A percentile compares a stretch with the other conserved stretches of the same genome.
Conservation (phyloP, 2,113 vertebrate genomes). For the Excalfactoria chinensis region DNA sequence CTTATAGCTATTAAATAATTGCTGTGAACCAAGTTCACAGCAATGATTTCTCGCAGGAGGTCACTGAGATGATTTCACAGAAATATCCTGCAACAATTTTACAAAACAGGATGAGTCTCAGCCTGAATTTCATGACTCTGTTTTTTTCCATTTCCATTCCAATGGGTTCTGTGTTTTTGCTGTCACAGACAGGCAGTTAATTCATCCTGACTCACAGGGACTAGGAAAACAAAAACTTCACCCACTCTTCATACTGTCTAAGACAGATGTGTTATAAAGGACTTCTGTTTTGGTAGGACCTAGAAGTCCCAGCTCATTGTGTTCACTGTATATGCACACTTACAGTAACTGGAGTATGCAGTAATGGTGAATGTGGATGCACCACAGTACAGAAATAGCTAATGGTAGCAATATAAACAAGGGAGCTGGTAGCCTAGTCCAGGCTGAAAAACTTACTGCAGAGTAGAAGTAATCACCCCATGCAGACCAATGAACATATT, state of each 20-base stretch:
- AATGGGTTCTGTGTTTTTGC: not conserved
- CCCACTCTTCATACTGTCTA: not conserved
- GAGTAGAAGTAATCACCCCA: not conserved
- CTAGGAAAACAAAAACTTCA: conserved; percentile 3
- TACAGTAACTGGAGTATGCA: not conserved
- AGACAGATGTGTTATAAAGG: not conserved
- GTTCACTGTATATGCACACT: not conserved
- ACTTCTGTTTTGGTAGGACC: not conserved
- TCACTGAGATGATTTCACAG: conserved; percentile 17
- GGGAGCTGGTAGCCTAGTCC: not conserved
- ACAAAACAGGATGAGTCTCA: conserved; percentile 56
- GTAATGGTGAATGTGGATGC: not conserved
- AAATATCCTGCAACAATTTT: conserved; percentile 4
- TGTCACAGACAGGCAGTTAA: not conserved
- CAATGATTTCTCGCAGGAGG: not conserved
- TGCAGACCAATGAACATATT: not conserved
- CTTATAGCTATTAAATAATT: not conserved
- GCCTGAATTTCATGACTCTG: conserved; percentile 13
- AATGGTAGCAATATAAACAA: not conserved
- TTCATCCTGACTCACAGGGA: not conserved
- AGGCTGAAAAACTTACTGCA: not conserved
- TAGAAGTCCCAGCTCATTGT: not conserved
- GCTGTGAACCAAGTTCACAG: not conserved
- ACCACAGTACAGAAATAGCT: not conserved
- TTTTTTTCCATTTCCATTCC: not conserved